Conservation (phyloP, 2,113 vertebrate species). For the Istiophorus platypterus region DNA sequence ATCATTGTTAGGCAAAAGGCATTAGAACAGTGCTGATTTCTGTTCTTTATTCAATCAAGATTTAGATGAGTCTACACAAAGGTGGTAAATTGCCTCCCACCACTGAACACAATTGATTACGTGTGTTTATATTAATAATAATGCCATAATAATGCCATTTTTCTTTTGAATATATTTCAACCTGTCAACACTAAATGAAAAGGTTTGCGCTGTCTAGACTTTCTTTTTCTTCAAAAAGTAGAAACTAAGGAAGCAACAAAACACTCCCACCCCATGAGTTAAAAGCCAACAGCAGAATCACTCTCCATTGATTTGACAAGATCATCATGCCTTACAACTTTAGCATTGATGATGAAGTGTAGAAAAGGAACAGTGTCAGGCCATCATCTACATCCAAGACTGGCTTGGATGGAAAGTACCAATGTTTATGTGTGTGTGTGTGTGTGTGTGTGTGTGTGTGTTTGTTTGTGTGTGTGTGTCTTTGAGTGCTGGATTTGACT, state of each 20-base stretch:
- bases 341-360: not conserved
- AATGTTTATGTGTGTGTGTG: not conserved
- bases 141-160: not conserved
- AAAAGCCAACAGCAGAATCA: not conserved
- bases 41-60: not conserved
- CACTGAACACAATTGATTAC: not conserved
- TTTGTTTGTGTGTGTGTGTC: not conserved
- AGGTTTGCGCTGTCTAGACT: not conserved
- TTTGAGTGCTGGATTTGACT: not conserved
- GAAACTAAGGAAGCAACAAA: not conserved
- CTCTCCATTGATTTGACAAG: not conserved
- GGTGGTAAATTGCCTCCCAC: not conserved
- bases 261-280: not conserved
- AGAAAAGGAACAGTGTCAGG: not conserved
- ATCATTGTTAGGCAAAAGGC: not conserved
- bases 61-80: not conserved
- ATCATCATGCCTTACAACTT: not conserved
- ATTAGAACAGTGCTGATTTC: not conserved
- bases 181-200: not conserved
- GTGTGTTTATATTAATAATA: not conserved
- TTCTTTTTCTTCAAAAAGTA: conserved; percentile 6
- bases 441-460: not conserved
- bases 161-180: not conserved
- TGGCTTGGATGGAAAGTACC: not conserved
- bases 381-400: conserved; percentile 6